Base-by-base conservation (phyloP, 2,113 vertebrate genomes). In the sheep (Ovis aries) region DNA sequence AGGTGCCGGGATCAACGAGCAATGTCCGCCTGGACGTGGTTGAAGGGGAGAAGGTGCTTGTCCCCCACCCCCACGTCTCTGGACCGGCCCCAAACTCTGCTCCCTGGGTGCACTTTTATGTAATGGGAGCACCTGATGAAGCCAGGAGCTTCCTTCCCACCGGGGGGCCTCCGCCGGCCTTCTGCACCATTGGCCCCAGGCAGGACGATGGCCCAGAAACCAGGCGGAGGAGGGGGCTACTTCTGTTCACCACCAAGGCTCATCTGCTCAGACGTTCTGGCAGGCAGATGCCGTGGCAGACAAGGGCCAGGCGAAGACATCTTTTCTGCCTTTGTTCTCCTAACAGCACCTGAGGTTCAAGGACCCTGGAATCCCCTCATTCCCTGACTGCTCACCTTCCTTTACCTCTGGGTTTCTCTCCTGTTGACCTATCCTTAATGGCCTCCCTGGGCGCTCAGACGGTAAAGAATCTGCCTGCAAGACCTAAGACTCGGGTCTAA, bases 251-350 rank as follows among this genome's bases (percentile, higher is more conserved):
- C 48, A 60, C 13, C 0, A 1, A 33, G 17, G 27, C 3, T 55
- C 33, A 29, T 43, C 15, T 1, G 1, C 10, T 88, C 31, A 82
- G 7, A 64, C 5, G 13, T 64, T 21, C 17, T 6, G 27, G 81
- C 29, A 29, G 33, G 57, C 0, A 27, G 27, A 27, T 0, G 2
- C 9, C 3, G 29, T 8, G n/a, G 57, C 0, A 29, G 33, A 29
- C 33, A 0, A 7, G 31, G 15, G 8, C 6, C 23, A n/a, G 8
- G 25, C n/a, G 13, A 17, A 11, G 52, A 27, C 48, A 6, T 2
- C 7, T 7, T 64, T 64, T 67, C 53, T n/a, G 0, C 9, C 27
- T 40, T 15, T 1, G 2, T 2, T 83, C 9, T 43, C 25, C 31
- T 43, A 31, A 89, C 59, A 23, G 31, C 25, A 17, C 5, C 8